A percentile compares a stretch with the other conserved stretches of the same genome.
phyloP scores from a whole-genome alignment of 2,797 vertebrate species.

The Jordanella pulchra region DNA sequence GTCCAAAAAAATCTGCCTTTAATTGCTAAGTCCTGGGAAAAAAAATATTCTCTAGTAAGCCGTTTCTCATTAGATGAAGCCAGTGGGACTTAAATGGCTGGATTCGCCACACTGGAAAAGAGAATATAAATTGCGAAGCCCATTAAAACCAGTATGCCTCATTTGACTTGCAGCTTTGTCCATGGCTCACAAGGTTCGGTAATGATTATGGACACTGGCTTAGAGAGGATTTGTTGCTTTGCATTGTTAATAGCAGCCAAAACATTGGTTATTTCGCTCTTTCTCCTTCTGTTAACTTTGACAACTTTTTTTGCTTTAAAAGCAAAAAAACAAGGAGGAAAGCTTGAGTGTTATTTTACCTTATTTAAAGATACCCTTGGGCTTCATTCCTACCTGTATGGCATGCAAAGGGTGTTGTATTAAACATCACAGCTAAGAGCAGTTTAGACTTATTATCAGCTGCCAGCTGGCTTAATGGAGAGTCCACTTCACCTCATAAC shows the following conservation, averaged over 20 bases:
- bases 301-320: constrained; percentile 17
- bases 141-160: constrained; percentile 46
- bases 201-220: constrained; percentile 46
- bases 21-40: constrained; percentile 23
- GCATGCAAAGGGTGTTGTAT: constrained; percentile 39
- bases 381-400: constrained; percentile 59
- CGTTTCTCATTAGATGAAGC: constrained; percentile 28
- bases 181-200: constrained; percentile 50
- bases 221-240: constrained; percentile 33
- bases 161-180: constrained; percentile 62
- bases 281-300: constrained; percentile 32
- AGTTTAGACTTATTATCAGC: constrained; percentile 57
- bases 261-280: constrained; percentile 26
- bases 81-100: constrained; percentile 32
- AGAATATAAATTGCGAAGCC: constrained; percentile 43
- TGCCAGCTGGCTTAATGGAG: constrained; percentile 69
- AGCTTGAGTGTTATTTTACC: constrained; percentile 43
- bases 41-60: constrained; percentile 6
- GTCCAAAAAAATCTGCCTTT: constrained; percentile 22
- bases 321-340: no score
- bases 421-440: constrained; percentile 42
- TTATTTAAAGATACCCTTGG: constrained; percentile 48
- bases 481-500: constrained; percentile 69
- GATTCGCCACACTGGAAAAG: constrained; percentile 26
- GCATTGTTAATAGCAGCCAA: constrained; percentile 36